Percentiles rank a stretch among this genome's conserved stretches.
These are phyloP conservation scores for Heteromyza rotundicornis DNA, from an alignment of 2,888 invertebrate species.

Conservation along the genomic window DNA sequence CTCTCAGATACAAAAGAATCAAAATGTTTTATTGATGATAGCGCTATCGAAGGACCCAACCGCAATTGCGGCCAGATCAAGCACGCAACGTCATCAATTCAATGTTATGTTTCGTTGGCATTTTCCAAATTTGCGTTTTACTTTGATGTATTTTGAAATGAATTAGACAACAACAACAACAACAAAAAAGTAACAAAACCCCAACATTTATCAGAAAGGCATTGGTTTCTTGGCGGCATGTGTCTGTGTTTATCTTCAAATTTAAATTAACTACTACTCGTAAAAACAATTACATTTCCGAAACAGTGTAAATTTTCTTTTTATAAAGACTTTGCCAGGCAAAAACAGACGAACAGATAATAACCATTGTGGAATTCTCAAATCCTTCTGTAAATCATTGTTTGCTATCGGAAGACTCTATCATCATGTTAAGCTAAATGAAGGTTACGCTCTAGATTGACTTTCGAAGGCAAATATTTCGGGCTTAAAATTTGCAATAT, in stretches of 20 bases:
- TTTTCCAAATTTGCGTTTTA: neutral
- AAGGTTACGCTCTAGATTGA: too few species aligned
- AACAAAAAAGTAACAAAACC: slow-evolving; percentile 62
- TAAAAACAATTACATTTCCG: slow-evolving; percentile 22
- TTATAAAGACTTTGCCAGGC: slow-evolving; percentile 1
- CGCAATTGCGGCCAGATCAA: too few species aligned
- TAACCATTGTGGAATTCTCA: slow-evolving; percentile 33
- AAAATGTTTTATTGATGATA: slow-evolving; percentile 5
- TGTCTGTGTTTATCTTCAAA: slow-evolving; percentile 57
- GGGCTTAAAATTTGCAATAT: too few species aligned
- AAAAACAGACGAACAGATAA: slow-evolving; percentile 6
- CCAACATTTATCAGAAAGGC: slow-evolving; percentile 65
- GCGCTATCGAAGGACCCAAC: neutral
- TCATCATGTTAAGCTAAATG: too few species aligned
- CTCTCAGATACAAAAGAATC: neutral
- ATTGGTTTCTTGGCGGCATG: slow-evolving; percentile 81
- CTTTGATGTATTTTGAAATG: neutral
- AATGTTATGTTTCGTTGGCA: neutral
- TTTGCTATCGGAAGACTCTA: slow-evolving; percentile 17
- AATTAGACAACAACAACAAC: slow-evolving; percentile 2
- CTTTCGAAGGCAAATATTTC: too few species aligned
- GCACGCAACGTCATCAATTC: neutral
- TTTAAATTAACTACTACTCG: slow-evolving; percentile 20
- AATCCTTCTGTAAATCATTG: slow-evolving; percentile 59
- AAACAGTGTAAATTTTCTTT: slow-evolving; percentile 7